These are phyloP conservation scores for Austrofundulus limnaeus DNA, from an alignment of 2,113 vertebrate species.

Conservation along the genomic window DNA sequence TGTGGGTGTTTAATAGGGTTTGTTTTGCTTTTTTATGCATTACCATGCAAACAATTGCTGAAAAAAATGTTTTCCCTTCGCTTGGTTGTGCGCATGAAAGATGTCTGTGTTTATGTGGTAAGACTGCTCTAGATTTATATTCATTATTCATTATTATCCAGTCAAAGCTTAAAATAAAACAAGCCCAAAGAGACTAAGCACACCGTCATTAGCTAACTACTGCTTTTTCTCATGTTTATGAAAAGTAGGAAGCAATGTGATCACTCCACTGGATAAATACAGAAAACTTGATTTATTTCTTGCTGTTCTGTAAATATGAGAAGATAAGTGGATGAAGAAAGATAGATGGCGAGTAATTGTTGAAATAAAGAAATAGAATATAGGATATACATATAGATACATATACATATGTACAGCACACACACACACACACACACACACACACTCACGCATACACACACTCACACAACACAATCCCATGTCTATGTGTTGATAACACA, in stretches of 20 bases:
- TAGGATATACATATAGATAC: too few species aligned
- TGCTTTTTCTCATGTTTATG: not conserved
- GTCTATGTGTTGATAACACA: too few species aligned
- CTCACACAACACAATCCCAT: too few species aligned
- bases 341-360: too few species aligned
- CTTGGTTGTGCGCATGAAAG: not conserved
- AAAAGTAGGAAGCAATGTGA: not conserved
- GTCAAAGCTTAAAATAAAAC: constrained; percentile 14
- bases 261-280: not conserved
- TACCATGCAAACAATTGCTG: not conserved
- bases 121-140: constrained; percentile 38
- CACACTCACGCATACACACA: too few species aligned
- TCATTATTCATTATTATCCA: constrained; percentile 7
- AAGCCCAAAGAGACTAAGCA: constrained; percentile 3
- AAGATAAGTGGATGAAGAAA: too few species aligned
- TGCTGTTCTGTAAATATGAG: too few species aligned
- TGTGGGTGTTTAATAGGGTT: constrained; percentile 7
- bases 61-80: not conserved
- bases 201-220: too few species aligned
- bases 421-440: too few species aligned
- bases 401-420: too few species aligned
- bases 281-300: too few species aligned
- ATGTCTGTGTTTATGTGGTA: not conserved
- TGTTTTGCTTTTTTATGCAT: not conserved
- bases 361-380: too few species aligned